These are phyloP conservation scores for Hylaeus anthracinus DNA, from an alignment of 1,140 invertebrate genomes.

Conservation along the genomic window DNA sequence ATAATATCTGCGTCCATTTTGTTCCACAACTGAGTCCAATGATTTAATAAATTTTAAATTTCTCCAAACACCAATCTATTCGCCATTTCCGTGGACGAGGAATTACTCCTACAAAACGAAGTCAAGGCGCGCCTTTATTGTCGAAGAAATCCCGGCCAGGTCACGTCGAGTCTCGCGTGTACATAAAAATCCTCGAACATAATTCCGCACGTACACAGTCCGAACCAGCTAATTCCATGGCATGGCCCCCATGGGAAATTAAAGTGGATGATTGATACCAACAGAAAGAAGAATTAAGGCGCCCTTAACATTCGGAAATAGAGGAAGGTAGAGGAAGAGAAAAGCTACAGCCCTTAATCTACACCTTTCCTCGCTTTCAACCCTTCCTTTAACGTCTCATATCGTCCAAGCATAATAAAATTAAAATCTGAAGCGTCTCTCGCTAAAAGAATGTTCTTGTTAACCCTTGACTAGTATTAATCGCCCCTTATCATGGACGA, in stretches of 20 bases:
- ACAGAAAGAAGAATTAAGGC: conserved; percentile 65
- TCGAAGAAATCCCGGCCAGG: conserved; percentile 40
- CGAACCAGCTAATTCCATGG: conserved; percentile 54
- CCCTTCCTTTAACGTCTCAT: not conserved
- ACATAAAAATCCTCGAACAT: conserved; percentile 61
- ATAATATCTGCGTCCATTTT: no score
- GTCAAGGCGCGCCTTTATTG: not conserved
- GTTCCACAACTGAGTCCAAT: not conserved
- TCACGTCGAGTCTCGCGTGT: conserved; percentile 50
- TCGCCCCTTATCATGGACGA: no score
- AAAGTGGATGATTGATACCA: conserved; percentile 73
- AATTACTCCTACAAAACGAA: conserved; percentile 7
- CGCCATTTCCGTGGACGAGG: not conserved
- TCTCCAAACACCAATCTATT: not conserved
- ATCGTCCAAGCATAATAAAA: not conserved
- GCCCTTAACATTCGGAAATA: not conserved
- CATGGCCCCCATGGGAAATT: conserved; percentile 75
- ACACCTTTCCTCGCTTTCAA: not conserved
- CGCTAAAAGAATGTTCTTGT: not conserved
- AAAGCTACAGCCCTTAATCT: not conserved
- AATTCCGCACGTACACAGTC: conserved; percentile 59
- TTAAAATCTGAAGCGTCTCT: not conserved
- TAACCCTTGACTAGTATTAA: not conserved
- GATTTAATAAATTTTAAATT: not conserved
- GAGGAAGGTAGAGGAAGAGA: no score